Percentiles rank a stretch among this genome's conserved stretches.
phyloP scores from a whole-genome alignment of 2,113 vertebrate genomes.

The Microcebus lehilahytsara region DNA sequence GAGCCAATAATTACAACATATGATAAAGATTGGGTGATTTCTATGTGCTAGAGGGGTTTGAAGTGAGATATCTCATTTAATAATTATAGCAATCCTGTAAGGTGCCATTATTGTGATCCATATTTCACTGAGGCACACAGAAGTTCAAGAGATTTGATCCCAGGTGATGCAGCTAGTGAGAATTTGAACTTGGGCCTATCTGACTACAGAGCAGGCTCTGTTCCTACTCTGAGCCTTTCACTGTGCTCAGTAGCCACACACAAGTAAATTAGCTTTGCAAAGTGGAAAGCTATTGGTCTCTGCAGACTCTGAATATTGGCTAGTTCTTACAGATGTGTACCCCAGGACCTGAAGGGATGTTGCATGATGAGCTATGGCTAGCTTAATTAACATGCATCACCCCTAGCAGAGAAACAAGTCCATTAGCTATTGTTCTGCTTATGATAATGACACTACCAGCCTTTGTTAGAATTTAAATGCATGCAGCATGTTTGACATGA shows the following conservation, averaged over 20 bases:
- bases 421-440: background rate
- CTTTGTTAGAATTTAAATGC: background rate
- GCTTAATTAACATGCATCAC: background rate
- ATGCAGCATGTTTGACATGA: background rate
- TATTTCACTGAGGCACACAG: background rate
- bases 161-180: background rate
- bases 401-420: background rate
- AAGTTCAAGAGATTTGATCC: conserved; percentile 20
- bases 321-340: background rate
- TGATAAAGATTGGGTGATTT: background rate
- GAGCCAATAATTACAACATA: background rate
- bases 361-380: background rate
- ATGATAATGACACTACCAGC: background rate
- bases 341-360: background rate
- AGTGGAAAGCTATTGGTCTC: background rate
- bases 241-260: background rate
- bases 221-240: background rate
- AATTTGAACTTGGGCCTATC: background rate
- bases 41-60: background rate
- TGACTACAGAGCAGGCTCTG: background rate
- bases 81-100: background rate
- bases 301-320: background rate
- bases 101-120: background rate
- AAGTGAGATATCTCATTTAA: background rate
- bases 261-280: background rate